A percentile compares a stretch with the other conserved stretches of the same genome.
These are phyloP conservation scores for Solenopsis fugax DNA, from an alignment of 1,140 invertebrate genomes.

Conservation along the genomic window DNA sequence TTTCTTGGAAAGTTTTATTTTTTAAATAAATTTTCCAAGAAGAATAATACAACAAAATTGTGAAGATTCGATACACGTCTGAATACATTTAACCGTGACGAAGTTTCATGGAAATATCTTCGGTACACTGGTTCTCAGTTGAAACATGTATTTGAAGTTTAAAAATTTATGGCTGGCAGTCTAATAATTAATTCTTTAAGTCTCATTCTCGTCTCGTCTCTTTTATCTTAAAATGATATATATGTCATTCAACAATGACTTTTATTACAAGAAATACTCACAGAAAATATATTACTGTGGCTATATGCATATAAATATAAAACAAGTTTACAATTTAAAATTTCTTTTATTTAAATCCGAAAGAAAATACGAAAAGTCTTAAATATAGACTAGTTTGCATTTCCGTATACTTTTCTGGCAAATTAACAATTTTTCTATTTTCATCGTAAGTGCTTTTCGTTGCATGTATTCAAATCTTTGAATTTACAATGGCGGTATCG, in stretches of 20 bases:
- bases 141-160: background rate
- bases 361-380: background rate
- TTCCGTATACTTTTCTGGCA: background rate
- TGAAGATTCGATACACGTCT: background rate
- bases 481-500: background rate
- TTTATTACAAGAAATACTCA: background rate
- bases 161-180: background rate
- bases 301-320: background rate
- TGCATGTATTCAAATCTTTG: background rate
- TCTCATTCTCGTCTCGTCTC: background rate
- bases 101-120: constrained; percentile 23
- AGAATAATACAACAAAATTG: background rate
- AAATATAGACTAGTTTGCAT: background rate
- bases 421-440: background rate
- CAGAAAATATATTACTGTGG: background rate
- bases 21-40: background rate
- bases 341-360: constrained; percentile 9
- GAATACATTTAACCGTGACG: background rate
- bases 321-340: background rate
- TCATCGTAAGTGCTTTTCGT: background rate
- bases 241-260: background rate
- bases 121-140: background rate
- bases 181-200: background rate
- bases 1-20: background rate
- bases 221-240: constrained; percentile 21